Evolutionary conservation across 1,140 invertebrate genomes (phyloP).

Genomic region (Temnothorax nylanderi): DNA sequence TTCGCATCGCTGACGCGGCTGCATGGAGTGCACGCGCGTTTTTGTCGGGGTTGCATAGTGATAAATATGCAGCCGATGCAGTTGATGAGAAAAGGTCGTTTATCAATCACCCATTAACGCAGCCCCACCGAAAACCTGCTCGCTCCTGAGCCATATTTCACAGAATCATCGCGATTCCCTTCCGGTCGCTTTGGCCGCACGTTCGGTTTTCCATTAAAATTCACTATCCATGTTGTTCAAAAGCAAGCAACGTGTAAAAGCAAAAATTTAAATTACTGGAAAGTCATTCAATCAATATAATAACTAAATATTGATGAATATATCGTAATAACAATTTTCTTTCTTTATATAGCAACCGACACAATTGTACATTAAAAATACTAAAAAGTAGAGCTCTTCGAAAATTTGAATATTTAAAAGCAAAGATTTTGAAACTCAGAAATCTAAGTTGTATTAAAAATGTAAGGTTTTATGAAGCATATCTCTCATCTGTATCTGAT

Average conservation of each 20-base stretch:
- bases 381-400: neutral
- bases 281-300: neutral
- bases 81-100: slow-evolving; percentile 75
- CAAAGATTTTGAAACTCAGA: neutral
- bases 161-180: slow-evolving; percentile 73
- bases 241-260: slow-evolving; percentile 24
- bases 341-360: neutral
- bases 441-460: neutral
- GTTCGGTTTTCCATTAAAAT: slow-evolving; percentile 73
- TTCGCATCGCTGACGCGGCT: slow-evolving; percentile 59
- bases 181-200: slow-evolving; percentile 47
- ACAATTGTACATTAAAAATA: neutral
- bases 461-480: neutral
- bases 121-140: slow-evolving; percentile 72
- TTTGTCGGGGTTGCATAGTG: slow-evolving; percentile 65
- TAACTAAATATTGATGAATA: neutral
- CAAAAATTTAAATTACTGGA: slow-evolving; percentile 31
- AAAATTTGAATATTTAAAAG: neutral
- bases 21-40: slow-evolving; percentile 39
- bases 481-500: slow-evolving; percentile 20
- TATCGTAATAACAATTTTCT: neutral
- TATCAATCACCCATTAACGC: slow-evolving; percentile 76
- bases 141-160: slow-evolving; percentile 75
- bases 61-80: slow-evolving; percentile 75
- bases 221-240: slow-evolving; percentile 54